Evolutionary conservation across 2,888 invertebrate genomes (phyloP), one percentile per base, ranked within the genome.

Genomic region (Orchesella flavescens): DNA sequence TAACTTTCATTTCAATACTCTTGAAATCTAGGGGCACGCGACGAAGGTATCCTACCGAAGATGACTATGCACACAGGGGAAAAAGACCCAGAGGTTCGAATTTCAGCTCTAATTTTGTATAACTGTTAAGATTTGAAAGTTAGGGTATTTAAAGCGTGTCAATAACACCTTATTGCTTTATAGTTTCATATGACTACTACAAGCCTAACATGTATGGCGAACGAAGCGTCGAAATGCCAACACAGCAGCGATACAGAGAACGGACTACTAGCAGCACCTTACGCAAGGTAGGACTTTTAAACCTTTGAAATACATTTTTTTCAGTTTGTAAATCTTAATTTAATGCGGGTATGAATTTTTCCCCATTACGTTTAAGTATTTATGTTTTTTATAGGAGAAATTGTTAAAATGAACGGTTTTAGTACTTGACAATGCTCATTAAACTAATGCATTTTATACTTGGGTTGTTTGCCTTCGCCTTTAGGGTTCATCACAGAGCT

Each of bases 51-150:
- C 84, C 72, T 9, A 77, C 78, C n/a, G 88, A 88, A n/a, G 87
- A 87, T 44, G 87, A 86, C 23, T 88, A 84, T 49, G 86, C 65
- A 0, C 82, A 83, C 34, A 73, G 86, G 19, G 79, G 86, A 5
- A 88, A 88, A 68, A 43, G 88, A 17, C 81, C 83, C n/a, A 77
- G 88, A 83, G 87, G 87, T 88, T 34, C 49, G 59, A 61, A 69
- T 66, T 49, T 53, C 4, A n/a, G n/a, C n/a, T n/a, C n/a, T n/a
- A n/a, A n/a, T n/a, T n/a, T n/a, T n/a, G n/a, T n/a, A n/a, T n/a
- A n/a, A n/a, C n/a, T n/a, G n/a, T n/a, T n/a, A n/a, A n/a, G n/a
- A n/a, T n/a, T n/a, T n/a, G n/a, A n/a, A n/a, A n/a, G n/a, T 34
- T 34, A 34, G 34, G 7, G 34, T 7, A 34, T 34, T 34, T 34